Evolutionary conservation across 2,888 invertebrate genomes (phyloP).

Genomic region (Limnephilus lunatus): DNA sequence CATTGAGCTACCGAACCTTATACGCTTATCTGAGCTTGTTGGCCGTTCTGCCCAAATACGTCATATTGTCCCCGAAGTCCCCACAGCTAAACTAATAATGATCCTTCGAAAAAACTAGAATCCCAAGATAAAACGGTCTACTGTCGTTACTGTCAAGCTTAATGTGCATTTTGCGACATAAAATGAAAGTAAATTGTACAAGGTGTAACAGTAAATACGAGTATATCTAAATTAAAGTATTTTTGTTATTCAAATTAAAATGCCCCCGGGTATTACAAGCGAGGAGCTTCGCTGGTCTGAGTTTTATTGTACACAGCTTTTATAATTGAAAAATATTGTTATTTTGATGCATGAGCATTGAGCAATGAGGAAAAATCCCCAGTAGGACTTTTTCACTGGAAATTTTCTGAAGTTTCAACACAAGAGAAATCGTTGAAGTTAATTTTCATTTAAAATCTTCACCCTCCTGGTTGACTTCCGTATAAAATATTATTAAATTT

Average conservation of each 20-base stretch:
- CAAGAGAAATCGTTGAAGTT: neutral
- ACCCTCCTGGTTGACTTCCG: neutral
- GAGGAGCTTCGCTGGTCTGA: neutral
- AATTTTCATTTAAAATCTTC: neutral
- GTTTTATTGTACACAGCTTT: neutral
- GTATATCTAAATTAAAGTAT: neutral
- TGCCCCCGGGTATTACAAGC: neutral
- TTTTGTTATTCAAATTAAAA: neutral
- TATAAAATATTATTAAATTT: neutral
- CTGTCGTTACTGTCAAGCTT: neutral
- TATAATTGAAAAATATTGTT: neutral
- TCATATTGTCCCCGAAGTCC: neutral
- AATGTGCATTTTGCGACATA: neutral
- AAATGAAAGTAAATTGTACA: neutral
- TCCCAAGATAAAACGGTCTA: neutral
- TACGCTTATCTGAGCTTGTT: neutral
- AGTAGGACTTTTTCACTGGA: neutral
- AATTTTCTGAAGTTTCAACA: neutral
- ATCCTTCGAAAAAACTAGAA: neutral
- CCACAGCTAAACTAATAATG: neutral
- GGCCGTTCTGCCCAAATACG: neutral
- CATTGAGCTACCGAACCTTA: neutral
- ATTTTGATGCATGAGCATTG: neutral
- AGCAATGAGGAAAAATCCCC: neutral
- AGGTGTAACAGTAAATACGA: neutral